Base-by-base conservation (phyloP, 2,888 invertebrate genomes). In the Lydus trimaculatus region DNA sequence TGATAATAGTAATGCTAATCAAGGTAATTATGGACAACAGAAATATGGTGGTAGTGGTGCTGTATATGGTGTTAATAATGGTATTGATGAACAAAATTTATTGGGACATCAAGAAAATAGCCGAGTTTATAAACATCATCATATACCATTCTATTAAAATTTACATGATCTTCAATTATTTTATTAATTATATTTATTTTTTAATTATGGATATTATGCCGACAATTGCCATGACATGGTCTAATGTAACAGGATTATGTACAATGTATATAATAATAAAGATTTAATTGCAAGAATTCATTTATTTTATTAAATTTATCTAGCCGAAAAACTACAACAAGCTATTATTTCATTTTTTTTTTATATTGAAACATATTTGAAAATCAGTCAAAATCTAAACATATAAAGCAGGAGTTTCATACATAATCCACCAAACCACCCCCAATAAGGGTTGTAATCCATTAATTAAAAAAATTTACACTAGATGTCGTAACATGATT, bases 101-200 rank as follows among this genome's bases (percentile, higher is more conserved):
- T 86, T 90, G 70, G 90, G 90, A 0, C 90, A 90, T 73, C 90
- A 90, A 72, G 90, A 90, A 71, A 87, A 88, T 39, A 88, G 85
- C 70, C 88, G 87, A 4, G 87, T 89, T 39, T 89, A 85, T 80
- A 88, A 89, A 75, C 88, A 87, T 78, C 88, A 89, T 78, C 87
- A 89, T 74, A 81, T 89, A 78, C 89, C 89, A 36, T 89, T 89
- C 70, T 69, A 72, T 65, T 74, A 75, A 67, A n/a, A n/a, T n/a
- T 60, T 61, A 9, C 52, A 33, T 60, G 56, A 48, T 25, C 0
- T 31, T 2, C 2, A n/a, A 36, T 33, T 43, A 20, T 43, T 64
- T 43, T 43, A 23, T 13, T 65, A 67, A 63, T 36, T 67, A 62
- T 61, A 72, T 72, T 69, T 69, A 72, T 69, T 72, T 17, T 59